Evolutionary conservation across 2,888 invertebrate species (phyloP), one percentile per base, ranked within the genome.

Genomic region (Branchipolynoe longqiensis): DNA sequence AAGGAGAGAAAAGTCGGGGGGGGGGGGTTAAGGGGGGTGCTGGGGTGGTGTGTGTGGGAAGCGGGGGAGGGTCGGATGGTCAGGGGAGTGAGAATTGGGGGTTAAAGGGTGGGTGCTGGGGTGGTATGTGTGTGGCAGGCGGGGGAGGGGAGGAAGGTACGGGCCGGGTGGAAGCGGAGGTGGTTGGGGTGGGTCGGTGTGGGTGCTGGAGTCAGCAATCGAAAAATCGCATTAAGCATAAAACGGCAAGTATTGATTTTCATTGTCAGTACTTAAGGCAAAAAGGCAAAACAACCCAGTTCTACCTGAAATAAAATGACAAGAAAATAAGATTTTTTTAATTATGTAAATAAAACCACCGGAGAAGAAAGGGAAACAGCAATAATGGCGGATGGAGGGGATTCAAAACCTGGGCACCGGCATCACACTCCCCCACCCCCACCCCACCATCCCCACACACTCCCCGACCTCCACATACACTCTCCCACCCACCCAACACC

Each of bases 171-270:
- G 25, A 14, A 58, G n/a, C 12, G 48, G 48, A 18, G 18, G 8
- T 12, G 8, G 58, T 14, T 58, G 4, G n/a, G 58, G 58, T 14
- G 58, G n/a, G 4, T n/a, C 4, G 8, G 58, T 4, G 4, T 58
- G 22, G 25, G n/a, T 14, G 58, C 14, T 4, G 22, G 69, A 69
- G 36, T 38, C 3, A 38, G n/a, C 18, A 22, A 31, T 36, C 36
- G 36, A 4, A 38, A 69, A 69, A 69, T 69, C 69, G 38, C 69
- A 69, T 69, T 69, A 69, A 33, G 69, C 1, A 69, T 38, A 69
- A 69, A 69, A 69, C 69, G 2, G 22, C 33, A 38, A 69, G 38
- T 69, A 69, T 69, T 69, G 69, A 69, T 69, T 69, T 69, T 14
- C 69, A 69, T 69, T 69, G 36, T 69, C 38, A 31, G 36, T 69